Evolutionary conservation across 2,888 invertebrate genomes (phyloP).

Genomic region (Siphlonurus alternatus): DNA sequence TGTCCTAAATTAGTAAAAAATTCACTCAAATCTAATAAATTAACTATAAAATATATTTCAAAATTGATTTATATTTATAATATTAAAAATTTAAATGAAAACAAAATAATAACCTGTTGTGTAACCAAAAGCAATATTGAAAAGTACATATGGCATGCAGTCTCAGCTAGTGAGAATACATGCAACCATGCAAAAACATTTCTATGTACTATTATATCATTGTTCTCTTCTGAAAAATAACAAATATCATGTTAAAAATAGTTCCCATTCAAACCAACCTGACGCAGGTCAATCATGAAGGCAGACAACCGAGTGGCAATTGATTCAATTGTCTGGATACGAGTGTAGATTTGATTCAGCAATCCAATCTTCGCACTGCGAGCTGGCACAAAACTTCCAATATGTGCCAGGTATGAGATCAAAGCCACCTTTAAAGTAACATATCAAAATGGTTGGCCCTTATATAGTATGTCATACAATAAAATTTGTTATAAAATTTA

Average conservation of each 20-base stretch:
- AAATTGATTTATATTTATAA: no score
- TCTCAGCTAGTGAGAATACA: no score
- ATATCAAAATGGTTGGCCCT: no score
- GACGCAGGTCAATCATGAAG: slow-evolving; percentile 69
- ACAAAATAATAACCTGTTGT: no score
- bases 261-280: no score
- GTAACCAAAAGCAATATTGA: background rate
- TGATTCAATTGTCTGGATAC: slow-evolving; percentile 60
- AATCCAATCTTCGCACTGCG: slow-evolving; percentile 49
- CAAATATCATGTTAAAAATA: no score
- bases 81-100: no score
- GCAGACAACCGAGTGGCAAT: slow-evolving; percentile 64
- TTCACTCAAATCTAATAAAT: slow-evolving; percentile 5
- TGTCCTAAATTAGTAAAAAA: slow-evolving; percentile 6
- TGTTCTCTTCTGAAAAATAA: no score
- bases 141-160: no score
- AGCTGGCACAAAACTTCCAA: slow-evolving; percentile 82
- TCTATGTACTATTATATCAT: slow-evolving; percentile 10
- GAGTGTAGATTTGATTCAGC: slow-evolving; percentile 54
- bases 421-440: slow-evolving; percentile 35
- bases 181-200: background rate
- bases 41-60: no score
- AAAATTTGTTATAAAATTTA: background rate
- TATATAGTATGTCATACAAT: slow-evolving; percentile 1
- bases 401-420: slow-evolving; percentile 68